Conservation (phyloP, 1,140 invertebrate genomes). For the Drosophila setifemur region DNA sequence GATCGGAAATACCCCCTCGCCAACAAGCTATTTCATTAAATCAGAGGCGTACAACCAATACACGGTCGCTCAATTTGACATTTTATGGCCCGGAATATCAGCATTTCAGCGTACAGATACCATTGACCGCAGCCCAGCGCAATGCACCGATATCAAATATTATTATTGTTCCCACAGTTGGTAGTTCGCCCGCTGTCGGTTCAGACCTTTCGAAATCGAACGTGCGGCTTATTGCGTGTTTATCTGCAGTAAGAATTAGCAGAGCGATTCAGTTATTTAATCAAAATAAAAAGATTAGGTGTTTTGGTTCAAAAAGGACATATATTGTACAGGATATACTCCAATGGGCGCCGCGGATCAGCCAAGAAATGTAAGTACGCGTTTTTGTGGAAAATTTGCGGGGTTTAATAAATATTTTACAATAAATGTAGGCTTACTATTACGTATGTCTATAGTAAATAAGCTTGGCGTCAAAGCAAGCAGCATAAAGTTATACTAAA, state of each 20-base stretch:
- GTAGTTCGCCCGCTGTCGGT: constrained; percentile 11
- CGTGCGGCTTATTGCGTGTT: neutral
- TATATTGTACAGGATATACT: neutral
- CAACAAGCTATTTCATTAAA: constrained; percentile 15
- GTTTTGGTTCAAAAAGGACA: neutral
- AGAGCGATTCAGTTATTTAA: constrained; percentile 1
- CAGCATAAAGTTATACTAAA: constrained; percentile 51
- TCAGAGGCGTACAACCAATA: constrained; percentile 4
- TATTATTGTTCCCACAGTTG: constrained; percentile 9
- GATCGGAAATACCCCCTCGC: neutral
- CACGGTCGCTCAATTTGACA: constrained; percentile 16
- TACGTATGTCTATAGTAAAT: constrained; percentile 56
- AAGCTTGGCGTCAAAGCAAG: constrained; percentile 53
- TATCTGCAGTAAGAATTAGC: neutral
- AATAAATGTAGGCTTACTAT: constrained; percentile 54
- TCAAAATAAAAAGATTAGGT: neutral
- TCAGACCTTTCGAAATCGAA: constrained; percentile 2
- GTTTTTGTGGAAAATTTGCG: neutral
- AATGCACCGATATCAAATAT: constrained; percentile 19
- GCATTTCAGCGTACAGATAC: constrained; percentile 34
- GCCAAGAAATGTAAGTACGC: constrained; percentile 41
- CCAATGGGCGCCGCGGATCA: constrained; percentile 25
- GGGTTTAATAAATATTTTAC: constrained; percentile 57
- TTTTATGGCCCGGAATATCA: constrained; percentile 29
- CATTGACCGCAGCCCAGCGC: constrained; percentile 9